Evolutionary conservation across 2,888 invertebrate species (phyloP).

Genomic region (Pheosia gnoma): DNA sequence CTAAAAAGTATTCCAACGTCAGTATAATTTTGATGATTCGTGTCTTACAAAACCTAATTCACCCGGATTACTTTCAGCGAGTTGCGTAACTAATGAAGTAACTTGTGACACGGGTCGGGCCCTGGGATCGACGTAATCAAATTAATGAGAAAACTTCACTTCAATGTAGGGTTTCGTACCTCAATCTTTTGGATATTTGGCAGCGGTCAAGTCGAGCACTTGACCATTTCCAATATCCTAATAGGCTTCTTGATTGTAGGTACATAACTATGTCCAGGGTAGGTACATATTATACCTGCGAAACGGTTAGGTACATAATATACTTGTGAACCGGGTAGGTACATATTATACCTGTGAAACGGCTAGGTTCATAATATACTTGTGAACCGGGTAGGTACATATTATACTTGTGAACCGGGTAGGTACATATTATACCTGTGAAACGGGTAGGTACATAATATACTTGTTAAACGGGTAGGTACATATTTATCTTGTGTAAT

Average conservation of each 20-base stretch:
- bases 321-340: no score
- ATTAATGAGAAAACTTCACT: conserved; percentile 84
- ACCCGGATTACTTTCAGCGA: conserved; percentile 78
- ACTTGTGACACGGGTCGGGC: conserved; percentile 83
- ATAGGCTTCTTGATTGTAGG: conserved; percentile 52
- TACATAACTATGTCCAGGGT: conserved; percentile 28
- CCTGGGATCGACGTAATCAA: conserved; percentile 83
- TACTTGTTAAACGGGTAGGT: no score
- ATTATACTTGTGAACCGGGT: no score
- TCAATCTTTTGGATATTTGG: conserved; percentile 79
- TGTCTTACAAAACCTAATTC: conserved; percentile 79
- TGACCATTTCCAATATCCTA: conserved; percentile 51
- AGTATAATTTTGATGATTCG: conserved; percentile 62
- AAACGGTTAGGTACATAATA: no score
- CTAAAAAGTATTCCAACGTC: conserved; percentile 22
- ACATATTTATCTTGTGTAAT: not conserved
- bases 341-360: no score
- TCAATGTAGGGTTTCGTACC: conserved; percentile 80
- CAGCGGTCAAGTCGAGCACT: conserved; percentile 68
- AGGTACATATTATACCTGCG: conserved; percentile 9
- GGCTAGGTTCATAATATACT: no score
- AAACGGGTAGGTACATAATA: conserved; percentile 3
- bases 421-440: conserved; percentile 5
- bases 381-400: conserved; percentile 3
- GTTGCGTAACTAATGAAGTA: conserved; percentile 83